Base-by-base conservation (phyloP, 2,888 invertebrate species). In the Nineta flava region DNA sequence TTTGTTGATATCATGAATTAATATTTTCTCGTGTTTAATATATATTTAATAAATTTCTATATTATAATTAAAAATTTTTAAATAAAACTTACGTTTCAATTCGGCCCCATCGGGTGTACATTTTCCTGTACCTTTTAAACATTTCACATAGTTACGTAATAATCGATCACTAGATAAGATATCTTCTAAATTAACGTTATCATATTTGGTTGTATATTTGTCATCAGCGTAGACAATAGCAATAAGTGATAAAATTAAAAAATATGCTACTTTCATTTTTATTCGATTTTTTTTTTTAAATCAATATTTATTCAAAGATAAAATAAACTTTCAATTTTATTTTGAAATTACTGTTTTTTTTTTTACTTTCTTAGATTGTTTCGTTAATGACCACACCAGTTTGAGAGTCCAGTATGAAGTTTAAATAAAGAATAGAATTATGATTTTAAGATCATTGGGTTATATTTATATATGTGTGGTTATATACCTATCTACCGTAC, bases 101-200 rank as follows among this genome's bases (percentile, higher is more conserved):
- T 75, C 74, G 34, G 69, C 68, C 49, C 74, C 77, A 56, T 77
- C 77, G 3, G 72, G 62, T 4, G 75, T 75, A 59, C 78, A 78
- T 19, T 67, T 65, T 19, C 66, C 66, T 49, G 65, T 66, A 0
- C 73, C 75, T 60, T 77, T 61, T 38, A 79, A 59, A 54, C 79
- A 79, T 55, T 74, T 74, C 52, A 75, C 65, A 58, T 79, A 78
- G 56, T 72, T 74, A 50, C 62, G 64, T 49, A 78, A 65, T 47
- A 78, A 63, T 52, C 77, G 69, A 42, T 68, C 63, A 57, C 74
- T 78, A 46, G 55, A 54, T 43, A 79, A 63, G 51, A 78, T 72
- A 15, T 66, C 63, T 48, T 78, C 76, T 52, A 79, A 59, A 58
- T 79, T 70, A 51, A 77, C 62, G 56, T 67, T 72, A 59, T 77